Conservation (phyloP, 2,888 invertebrate genomes). For the Calameuta pallipes region DNA sequence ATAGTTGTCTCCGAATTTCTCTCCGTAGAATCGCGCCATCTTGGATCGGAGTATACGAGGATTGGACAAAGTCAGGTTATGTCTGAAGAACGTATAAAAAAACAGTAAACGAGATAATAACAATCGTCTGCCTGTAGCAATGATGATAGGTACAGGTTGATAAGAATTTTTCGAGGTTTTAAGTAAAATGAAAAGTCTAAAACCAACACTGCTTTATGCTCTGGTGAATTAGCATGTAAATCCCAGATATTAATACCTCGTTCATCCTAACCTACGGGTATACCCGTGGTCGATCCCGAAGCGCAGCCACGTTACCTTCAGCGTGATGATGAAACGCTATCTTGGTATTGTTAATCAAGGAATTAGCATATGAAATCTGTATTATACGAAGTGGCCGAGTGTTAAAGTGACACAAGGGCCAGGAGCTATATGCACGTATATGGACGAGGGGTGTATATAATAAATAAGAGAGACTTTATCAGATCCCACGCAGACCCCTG, state of each 20-base stretch:
- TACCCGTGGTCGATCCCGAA: slow-evolving; percentile 9
- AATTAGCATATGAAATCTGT: slow-evolving; percentile 61
- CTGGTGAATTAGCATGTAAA: slow-evolving; percentile 49
- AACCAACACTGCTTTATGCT: neutral
- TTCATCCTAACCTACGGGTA: neutral
- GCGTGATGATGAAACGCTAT: slow-evolving; percentile 48
- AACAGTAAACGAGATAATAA: neutral
- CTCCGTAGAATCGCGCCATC: slow-evolving; percentile 9
- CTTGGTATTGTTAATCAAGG: slow-evolving; percentile 58
- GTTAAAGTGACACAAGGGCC: slow-evolving; percentile 16
- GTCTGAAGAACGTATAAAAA: neutral
- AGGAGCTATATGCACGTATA: slow-evolving; percentile 18
- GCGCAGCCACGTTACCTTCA: neutral
- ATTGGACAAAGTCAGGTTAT: neutral
- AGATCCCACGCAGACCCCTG: slow-evolving; percentile 59
- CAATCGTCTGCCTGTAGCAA: too few relatives aligned
- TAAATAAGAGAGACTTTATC: slow-evolving; percentile 60
- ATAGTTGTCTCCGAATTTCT: slow-evolving; percentile 39
- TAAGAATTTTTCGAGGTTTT: neutral
- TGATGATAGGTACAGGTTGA: too few relatives aligned
- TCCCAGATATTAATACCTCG: slow-evolving; percentile 51
- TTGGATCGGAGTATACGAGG: neutral
- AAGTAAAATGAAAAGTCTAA: neutral
- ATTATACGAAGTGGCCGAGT: slow-evolving; percentile 39
- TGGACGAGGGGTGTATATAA: slow-evolving; percentile 48